Conservation (phyloP, 2,797 vertebrate genomes). For the Fistularia commersonii region DNA sequence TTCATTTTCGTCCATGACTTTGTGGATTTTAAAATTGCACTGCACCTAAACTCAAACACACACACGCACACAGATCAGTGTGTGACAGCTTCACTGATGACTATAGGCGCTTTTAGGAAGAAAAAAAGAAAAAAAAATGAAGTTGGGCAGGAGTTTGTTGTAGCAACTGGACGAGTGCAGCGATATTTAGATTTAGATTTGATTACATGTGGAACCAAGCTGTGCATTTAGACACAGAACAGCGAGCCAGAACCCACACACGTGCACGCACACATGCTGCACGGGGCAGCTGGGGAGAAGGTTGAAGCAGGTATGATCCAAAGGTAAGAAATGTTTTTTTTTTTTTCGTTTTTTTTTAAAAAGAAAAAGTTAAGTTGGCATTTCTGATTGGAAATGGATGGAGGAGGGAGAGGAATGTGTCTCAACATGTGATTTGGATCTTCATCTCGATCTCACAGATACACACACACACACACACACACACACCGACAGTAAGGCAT, state of each 20-base stretch:
- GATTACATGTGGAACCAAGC: slow-evolving; percentile 24
- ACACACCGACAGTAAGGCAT: neutral
- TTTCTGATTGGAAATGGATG: slow-evolving; percentile 44
- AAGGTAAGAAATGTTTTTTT: no score
- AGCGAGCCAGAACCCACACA: slow-evolving; percentile 19
- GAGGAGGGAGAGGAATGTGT: slow-evolving; percentile 57
- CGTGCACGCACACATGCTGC: slow-evolving; percentile 1
- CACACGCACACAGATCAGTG: no score
- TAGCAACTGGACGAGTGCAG: slow-evolving; percentile 3
- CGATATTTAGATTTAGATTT: slow-evolving; percentile 14
- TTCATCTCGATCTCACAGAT: slow-evolving; percentile 12
- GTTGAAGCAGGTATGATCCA: slow-evolving; percentile 37
- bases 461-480: neutral
- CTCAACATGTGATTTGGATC: slow-evolving; percentile 57
- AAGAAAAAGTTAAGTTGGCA: slow-evolving; percentile 21
- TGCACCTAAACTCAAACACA: no score
- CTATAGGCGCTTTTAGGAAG: neutral
- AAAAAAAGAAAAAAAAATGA: neutral
- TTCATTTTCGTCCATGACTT: no score
- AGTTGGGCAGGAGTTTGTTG: slow-evolving; percentile 9
- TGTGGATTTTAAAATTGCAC: no score
- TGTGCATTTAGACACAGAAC: slow-evolving; percentile 15
- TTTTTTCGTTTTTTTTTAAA: neutral
- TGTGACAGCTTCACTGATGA: neutral
- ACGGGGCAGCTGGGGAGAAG: neutral